Conservation (phyloP, 2,888 invertebrate genomes). For the Cryptosula pallasiana region DNA sequence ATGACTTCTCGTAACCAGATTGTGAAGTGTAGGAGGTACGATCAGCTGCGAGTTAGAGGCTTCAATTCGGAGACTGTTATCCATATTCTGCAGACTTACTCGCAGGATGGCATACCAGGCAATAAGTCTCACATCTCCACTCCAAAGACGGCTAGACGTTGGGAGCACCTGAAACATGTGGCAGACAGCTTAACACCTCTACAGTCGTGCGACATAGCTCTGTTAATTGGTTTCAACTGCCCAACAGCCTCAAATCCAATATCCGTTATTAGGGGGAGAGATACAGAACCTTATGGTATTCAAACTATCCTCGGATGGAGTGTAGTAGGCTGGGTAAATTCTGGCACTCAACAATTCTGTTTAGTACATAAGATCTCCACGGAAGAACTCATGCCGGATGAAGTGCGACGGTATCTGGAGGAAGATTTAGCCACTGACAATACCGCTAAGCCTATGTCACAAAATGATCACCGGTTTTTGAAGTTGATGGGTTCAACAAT, state of each 20-base stretch:
- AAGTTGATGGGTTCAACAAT: neutral
- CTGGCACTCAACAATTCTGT: neutral
- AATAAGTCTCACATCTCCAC: neutral
- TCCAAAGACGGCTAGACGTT: neutral
- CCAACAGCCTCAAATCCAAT: neutral
- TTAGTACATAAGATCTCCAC: neutral
- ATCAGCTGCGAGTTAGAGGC: neutral
- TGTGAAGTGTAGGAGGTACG: neutral
- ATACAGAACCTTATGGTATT: neutral
- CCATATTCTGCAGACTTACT: neutral
- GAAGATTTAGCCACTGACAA: neutral
- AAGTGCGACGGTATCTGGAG: neutral
- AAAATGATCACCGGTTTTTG: neutral
- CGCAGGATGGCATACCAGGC: neutral
- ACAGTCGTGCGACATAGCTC: neutral
- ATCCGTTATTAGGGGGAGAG: neutral
- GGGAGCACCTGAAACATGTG: neutral
- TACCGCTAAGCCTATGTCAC: neutral
- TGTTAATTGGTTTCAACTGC: neutral
- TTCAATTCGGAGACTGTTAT: neutral
- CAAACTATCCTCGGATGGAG: neutral
- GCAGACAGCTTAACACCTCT: neutral
- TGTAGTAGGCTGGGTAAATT: neutral
- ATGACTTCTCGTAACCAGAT: neutral
- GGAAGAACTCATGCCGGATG: neutral